Percentiles rank a stretch among this genome's conserved stretches.
Conservation (phyloP, 2,888 invertebrate species). For the Chelonus formosanus region DNA sequence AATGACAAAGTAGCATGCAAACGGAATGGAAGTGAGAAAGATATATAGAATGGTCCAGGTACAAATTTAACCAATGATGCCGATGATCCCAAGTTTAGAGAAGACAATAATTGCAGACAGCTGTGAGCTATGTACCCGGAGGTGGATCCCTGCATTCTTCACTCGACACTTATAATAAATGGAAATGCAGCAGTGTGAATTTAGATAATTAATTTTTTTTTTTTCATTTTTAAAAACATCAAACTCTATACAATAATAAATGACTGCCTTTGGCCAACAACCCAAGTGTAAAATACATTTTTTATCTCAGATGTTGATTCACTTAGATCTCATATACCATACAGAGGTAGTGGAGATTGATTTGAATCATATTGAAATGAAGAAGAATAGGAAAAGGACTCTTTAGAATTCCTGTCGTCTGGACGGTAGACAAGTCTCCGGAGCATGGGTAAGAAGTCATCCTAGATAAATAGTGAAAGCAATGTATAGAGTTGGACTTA, state of each 20-base stretch:
- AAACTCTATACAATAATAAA: neutral
- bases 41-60: constrained; percentile 31
- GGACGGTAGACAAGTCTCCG: no score
- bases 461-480: constrained; percentile 11
- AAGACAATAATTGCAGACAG: constrained; percentile 56
- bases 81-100: constrained; percentile 42
- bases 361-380: no score
- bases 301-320: no score
- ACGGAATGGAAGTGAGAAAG: constrained; percentile 31
- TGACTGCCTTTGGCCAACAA: no score
- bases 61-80: constrained; percentile 23
- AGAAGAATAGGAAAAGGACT: no score
- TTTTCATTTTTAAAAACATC: neutral
- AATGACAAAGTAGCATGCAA: constrained; percentile 43
- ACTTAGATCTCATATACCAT: no score
- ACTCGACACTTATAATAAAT: constrained; percentile 33
- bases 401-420: no score
- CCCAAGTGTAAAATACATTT: no score
- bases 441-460: constrained; percentile 3
- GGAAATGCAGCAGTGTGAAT: constrained; percentile 39
- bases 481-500: neutral
- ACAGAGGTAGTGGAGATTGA: no score
- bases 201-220: constrained; percentile 50
- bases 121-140: constrained; percentile 48
- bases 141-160: constrained; percentile 41